Percentiles rank a stretch among this genome's conserved stretches.
phyloP scores from a whole-genome alignment of 2,888 invertebrate genomes.

The Ormia ochracea region DNA sequence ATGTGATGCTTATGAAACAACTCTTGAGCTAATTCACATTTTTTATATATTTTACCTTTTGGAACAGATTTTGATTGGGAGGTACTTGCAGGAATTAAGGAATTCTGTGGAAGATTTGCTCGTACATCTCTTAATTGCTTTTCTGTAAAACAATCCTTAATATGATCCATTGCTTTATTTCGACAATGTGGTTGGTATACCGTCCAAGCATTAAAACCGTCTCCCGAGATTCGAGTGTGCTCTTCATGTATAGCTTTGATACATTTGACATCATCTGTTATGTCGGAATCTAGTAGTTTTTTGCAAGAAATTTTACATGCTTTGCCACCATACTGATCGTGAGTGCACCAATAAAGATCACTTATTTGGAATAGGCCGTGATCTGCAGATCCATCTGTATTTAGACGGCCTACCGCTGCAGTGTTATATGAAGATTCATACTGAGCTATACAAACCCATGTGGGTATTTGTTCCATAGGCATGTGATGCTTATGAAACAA shows the following conservation, averaged over 20 bases:
- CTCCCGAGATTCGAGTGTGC: conserved; percentile 81
- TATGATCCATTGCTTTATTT: conserved; percentile 74
- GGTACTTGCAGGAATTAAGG: background rate
- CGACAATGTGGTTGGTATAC: conserved; percentile 82
- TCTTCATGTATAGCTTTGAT: conserved; percentile 81
- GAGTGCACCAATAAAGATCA: conserved; percentile 83
- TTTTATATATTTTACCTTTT: conserved; percentile 79
- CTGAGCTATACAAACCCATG: conserved; percentile 85
- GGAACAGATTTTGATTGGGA: background rate
- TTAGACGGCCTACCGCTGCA: conserved; percentile 78
- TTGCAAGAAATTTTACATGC: conserved; percentile 82
- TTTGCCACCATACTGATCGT: conserved; percentile 76
- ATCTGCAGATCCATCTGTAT: conserved; percentile 80
- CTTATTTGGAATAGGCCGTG: conserved; percentile 87
- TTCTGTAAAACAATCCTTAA: conserved; percentile 63
- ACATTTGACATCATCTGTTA: conserved; percentile 83
- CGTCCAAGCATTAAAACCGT: conserved; percentile 85
- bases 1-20: conserved; percentile 79
- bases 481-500: conserved; percentile 79
- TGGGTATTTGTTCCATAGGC: conserved; percentile 78
- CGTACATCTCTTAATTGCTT: background rate
- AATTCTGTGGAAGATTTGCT: background rate
- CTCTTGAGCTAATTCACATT: conserved; percentile 85
- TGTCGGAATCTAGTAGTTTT: conserved; percentile 82
- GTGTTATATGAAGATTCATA: conserved; percentile 85